phyloP scores from a whole-genome alignment of 2,797 vertebrate genomes.

The Arnoldichthys spilopterus region DNA sequence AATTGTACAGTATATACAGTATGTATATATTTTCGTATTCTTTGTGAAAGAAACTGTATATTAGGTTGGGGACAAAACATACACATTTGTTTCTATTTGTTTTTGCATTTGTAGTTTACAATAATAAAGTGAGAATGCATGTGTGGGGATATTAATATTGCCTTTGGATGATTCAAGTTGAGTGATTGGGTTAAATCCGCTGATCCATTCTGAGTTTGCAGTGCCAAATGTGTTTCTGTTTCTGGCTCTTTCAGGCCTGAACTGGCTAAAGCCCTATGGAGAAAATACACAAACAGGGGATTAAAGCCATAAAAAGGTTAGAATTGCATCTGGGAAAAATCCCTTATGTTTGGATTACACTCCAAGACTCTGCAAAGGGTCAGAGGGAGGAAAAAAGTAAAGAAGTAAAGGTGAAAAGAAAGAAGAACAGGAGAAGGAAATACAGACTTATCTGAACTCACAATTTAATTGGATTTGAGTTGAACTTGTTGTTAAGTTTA shows the following conservation, averaged over 20 bases:
- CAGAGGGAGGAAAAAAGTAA: background rate
- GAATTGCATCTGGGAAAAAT: slow-evolving; percentile 35
- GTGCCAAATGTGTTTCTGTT: slow-evolving; percentile 1
- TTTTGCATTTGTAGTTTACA: no score
- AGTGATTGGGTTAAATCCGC: background rate
- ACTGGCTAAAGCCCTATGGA: background rate
- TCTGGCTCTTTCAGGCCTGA: slow-evolving; percentile 2
- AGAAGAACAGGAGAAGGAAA: background rate
- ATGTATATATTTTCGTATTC: no score
- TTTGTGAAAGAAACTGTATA: no score
- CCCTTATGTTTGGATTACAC: slow-evolving; percentile 35
- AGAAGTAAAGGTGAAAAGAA: background rate
- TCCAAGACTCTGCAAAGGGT: slow-evolving; percentile 10
- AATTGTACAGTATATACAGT: no score
- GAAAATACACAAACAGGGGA: slow-evolving; percentile 13
- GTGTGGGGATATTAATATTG: background rate
- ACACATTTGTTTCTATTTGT: no score
- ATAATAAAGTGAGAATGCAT: background rate
- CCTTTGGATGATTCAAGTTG: background rate
- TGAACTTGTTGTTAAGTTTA: background rate
- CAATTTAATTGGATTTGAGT: slow-evolving; percentile 17
- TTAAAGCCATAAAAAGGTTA: slow-evolving; percentile 27
- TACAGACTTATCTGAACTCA: slow-evolving; percentile 2
- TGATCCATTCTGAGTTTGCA: background rate
- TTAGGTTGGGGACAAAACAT: background rate